Evolutionary conservation across 2,797 vertebrate genomes (phyloP).

Genomic region (Macrochelys suwanniensis): DNA sequence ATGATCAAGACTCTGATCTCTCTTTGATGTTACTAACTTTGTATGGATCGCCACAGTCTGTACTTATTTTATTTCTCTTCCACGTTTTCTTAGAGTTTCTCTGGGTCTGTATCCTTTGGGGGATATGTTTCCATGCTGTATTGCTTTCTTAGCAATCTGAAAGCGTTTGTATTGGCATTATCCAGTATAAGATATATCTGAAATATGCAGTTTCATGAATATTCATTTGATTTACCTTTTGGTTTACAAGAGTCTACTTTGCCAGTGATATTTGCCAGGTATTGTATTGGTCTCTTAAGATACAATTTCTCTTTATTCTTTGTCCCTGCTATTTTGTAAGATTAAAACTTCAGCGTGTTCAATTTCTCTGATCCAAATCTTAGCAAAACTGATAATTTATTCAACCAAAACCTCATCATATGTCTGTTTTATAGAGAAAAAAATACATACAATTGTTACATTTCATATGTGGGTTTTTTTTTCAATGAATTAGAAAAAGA

Average conservation of each 20-base stretch:
- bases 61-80: neutral
- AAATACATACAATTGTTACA: neutral
- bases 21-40: neutral
- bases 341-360: neutral
- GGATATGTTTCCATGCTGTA: neutral
- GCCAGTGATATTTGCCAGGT: neutral
- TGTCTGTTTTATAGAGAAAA: neutral
- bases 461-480: neutral
- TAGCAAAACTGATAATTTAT: neutral
- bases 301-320: neutral
- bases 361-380: neutral
- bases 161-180: neutral
- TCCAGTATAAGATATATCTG: neutral
- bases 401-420: fast-evolving
- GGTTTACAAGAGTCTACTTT: neutral
- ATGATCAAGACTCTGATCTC: fast-evolving
- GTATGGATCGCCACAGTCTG: fast-evolving
- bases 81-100: neutral
- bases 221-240: neutral
- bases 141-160: neutral
- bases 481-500: neutral
- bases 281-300: neutral
- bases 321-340: neutral
- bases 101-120: fast-evolving
- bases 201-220: neutral